Base-by-base conservation (phyloP, 2,797 vertebrate genomes). In the Darevskia nairensis region DNA sequence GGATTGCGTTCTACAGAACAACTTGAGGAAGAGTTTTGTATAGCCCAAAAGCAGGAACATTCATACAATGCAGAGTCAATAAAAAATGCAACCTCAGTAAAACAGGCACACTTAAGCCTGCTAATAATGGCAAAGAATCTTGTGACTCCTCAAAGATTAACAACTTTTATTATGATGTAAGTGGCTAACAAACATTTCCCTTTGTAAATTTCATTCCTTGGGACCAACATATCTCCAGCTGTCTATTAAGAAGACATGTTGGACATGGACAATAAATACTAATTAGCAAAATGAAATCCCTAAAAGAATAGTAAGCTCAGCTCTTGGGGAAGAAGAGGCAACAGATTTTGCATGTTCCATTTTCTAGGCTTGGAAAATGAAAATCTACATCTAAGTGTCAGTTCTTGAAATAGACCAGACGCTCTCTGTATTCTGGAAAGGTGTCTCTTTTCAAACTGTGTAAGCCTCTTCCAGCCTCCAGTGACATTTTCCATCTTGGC, bases 311-410 rank as follows among this genome's bases (percentile, higher is more conserved):
- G 93, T 87, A 89, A 89, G 87, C 46, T 50, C 89, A 2, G 1
- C 92, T 94, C 90, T 84, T 94, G 46, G 89, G 82, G 77, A 88
- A 89, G 61, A 92, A 69, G 3, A 21, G 55, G 61, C 89, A 74
- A 32, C 68, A n/a, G 81, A 68, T 50, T 41, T 95, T 89, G 93
- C 93, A 89, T 89, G 89, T 91, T 88, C 44, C 89, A 95, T 95
- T 93, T 92, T 89, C 50, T 78, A 32, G 4, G 94, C 92, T 92
- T 94, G 84, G 92, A 84, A 93, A 88, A 94, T 92, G 91, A 91
- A 94, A 96, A 94, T 32, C 89, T 89, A 89, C 85, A 93, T 89
- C 92, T 90, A 89, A 55, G 29, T 27, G 41, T 50, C 82, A 87
- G 44, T 84, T 61, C 71, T 84, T 87, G 80, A 71, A 94, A 88